Conservation (phyloP, 2,797 vertebrate genomes). For the Phataginus tricuspis region DNA sequence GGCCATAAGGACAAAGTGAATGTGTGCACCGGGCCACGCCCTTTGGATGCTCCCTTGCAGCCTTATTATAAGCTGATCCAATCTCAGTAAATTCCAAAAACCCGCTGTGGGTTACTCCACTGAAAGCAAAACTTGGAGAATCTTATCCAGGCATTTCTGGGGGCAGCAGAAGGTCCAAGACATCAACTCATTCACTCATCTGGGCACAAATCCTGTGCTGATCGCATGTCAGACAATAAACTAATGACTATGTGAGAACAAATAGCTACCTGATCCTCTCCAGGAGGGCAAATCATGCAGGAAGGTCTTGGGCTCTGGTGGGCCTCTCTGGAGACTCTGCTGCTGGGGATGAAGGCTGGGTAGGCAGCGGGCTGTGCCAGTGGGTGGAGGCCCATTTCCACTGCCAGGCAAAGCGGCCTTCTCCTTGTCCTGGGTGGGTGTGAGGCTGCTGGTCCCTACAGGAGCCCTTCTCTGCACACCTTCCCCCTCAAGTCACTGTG, state of each 20-base stretch:
- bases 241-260: background rate
- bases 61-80: background rate
- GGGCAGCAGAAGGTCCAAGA: background rate
- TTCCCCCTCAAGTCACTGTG: background rate
- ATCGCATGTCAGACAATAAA: background rate
- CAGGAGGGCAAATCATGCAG: background rate
- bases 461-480: background rate
- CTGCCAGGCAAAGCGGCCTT: background rate
- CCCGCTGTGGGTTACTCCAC: background rate
- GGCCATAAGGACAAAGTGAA: fast-evolving
- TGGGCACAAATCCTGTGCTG: fast-evolving
- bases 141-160: background rate
- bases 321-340: background rate
- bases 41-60: fast-evolving
- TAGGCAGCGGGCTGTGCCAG: background rate
- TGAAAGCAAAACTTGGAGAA: background rate
- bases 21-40: background rate
- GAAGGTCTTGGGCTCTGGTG: background rate
- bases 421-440: background rate
- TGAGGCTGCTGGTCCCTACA: background rate
- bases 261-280: background rate
- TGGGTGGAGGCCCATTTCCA: background rate
- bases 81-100: background rate
- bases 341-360: background rate
- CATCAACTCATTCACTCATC: background rate